Base-by-base conservation (phyloP, 2,888 invertebrate genomes). In the Amphimallon solstitiale region DNA sequence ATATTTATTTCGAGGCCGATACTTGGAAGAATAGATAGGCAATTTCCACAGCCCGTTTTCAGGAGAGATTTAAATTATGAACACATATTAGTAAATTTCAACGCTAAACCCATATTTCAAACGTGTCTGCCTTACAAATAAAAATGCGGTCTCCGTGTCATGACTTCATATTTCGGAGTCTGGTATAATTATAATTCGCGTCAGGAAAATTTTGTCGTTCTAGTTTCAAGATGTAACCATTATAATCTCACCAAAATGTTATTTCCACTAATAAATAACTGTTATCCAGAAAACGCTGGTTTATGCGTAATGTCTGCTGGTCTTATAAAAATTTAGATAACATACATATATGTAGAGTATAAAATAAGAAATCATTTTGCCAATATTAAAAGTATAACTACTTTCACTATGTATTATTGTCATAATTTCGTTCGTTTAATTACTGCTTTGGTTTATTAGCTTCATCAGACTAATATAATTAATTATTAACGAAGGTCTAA, bases 161-260 rank as follows among this genome's bases (percentile, higher is more conserved):
- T 40, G 23, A 62, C 23, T 62, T 37, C 15, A 51, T 40, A 49
- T 49, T 62, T 51, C 40, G 19, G 14, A 21, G 10, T n/a, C 2
- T 29, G 9, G 12, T 6, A 35, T 62, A 62, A 62, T 62, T 62
- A 38, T 62, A 10, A 62, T 62, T 62, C 62, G 35, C 23, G 38
- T 38, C 62, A 51, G 40, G 34, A 62, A 38, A 62, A 15, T 29
- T 62, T 49, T 49, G 49, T 62, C 62, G 62, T 49, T 62, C 62
- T 12, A 49, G 49, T 49, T 62, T 51, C 37, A 38, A 21, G 4
- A 15, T 46, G 29, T 46, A 21, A 1, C 10, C 43, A 29, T 59
- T 45, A 43, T 29, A 43, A 59, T 54, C 54, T 37, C 17, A 19
- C n/a, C 17, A 14, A 21, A 19, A 48, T 21, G 48, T 23, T 23